Percentiles rank a stretch among this genome's conserved stretches.
These are phyloP conservation scores for Heliconius ismenius DNA, from an alignment of 2,888 invertebrate species.

Conservation along the genomic window DNA sequence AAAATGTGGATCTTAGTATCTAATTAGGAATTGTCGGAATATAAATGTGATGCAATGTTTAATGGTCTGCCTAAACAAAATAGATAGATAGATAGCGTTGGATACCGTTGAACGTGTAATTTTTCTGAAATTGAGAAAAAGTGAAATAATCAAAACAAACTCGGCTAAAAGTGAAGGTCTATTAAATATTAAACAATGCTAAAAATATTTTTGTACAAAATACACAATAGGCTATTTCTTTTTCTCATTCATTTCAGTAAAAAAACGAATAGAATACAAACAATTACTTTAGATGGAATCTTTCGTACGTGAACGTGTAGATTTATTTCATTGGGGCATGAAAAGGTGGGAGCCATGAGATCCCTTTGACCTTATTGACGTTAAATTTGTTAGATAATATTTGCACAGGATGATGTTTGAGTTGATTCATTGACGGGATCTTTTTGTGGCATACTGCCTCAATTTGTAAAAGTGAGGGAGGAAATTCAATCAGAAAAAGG, in stretches of 20 bases:
- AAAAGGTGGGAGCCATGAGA: conserved; percentile 11
- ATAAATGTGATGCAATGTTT: no score
- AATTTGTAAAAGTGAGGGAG: conserved; percentile 30
- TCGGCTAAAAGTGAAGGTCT: not conserved
- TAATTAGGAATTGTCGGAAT: no score
- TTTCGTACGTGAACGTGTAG: not conserved
- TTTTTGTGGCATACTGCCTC: conserved; percentile 30
- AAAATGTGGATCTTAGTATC: no score
- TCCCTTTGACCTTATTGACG: conserved; percentile 18
- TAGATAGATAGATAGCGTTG: no score
- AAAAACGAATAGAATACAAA: not conserved
- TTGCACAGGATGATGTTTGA: conserved; percentile 34
- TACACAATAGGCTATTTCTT: not conserved
- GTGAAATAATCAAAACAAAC: not conserved
- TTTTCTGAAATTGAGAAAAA: not conserved
- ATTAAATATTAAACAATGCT: not conserved
- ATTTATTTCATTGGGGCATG: not conserved
- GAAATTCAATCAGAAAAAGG: conserved; percentile 31
- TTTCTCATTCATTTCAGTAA: not conserved
- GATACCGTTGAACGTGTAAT: no score
- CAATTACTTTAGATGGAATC: not conserved
- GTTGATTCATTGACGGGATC: conserved; percentile 29
- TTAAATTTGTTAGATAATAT: conserved; percentile 33
- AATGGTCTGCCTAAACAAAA: no score
- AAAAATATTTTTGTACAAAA: not conserved